Conservation (phyloP, 2,113 vertebrate genomes). For the Brachyhypopomus occidentalis region DNA sequence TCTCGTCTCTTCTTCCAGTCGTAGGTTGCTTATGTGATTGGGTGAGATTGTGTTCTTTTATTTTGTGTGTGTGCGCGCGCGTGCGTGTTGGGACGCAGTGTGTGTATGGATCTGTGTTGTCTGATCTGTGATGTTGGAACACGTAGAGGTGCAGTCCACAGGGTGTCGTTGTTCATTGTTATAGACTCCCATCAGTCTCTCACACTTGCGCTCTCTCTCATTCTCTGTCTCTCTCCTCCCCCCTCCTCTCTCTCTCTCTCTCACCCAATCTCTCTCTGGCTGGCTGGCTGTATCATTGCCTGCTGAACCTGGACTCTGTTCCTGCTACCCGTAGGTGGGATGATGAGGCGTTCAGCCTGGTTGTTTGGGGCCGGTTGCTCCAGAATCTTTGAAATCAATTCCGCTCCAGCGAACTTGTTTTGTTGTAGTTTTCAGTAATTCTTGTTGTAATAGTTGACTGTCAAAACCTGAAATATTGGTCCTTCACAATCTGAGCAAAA, state of each 20-base stretch:
- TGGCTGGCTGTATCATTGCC: no score
- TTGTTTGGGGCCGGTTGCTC: slow-evolving; percentile 18
- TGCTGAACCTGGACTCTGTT: neutral
- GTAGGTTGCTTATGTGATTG: slow-evolving; percentile 13
- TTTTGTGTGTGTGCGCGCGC: neutral
- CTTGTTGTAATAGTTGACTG: neutral
- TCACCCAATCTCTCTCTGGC: neutral
- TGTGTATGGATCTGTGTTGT: slow-evolving; percentile 11
- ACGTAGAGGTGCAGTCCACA: slow-evolving; percentile 37
- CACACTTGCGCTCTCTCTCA: slow-evolving; percentile 18
- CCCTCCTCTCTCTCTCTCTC: neutral
- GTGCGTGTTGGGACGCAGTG: neutral
- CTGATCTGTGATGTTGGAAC: slow-evolving; percentile 25
- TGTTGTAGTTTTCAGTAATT: slow-evolving; percentile 21
- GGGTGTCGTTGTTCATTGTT: slow-evolving; percentile 33
- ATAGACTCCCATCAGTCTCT: slow-evolving; percentile 20
- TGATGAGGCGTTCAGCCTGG: slow-evolving; percentile 32
- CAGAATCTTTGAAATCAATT: slow-evolving; percentile 25
- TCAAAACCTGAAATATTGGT: neutral
- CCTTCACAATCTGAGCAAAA: neutral
- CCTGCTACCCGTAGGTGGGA: slow-evolving; percentile 17
- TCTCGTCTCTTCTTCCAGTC: slow-evolving; percentile 22
- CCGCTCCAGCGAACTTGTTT: slow-evolving; percentile 14
- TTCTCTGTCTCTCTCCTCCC: slow-evolving; percentile 8
- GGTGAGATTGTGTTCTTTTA: neutral